A percentile compares a stretch with the other conserved stretches of the same genome.
These are phyloP conservation scores for Conus canariensis DNA, from an alignment of 2,888 invertebrate species.

Conservation along the genomic window DNA sequence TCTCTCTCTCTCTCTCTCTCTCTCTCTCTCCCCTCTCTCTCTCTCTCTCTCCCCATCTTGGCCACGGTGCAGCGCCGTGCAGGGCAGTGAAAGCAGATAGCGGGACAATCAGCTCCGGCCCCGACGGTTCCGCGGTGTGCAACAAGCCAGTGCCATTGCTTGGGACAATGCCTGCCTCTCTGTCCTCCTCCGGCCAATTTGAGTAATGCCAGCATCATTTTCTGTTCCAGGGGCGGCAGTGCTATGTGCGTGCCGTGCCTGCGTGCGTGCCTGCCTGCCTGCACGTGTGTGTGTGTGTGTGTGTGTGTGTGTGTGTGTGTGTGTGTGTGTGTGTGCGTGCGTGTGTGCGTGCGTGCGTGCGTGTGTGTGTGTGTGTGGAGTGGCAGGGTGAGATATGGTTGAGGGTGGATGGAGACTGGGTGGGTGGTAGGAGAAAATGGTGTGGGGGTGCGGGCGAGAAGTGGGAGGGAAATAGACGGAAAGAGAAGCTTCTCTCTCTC, in stretches of 20 bases:
- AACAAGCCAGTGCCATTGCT: neutral
- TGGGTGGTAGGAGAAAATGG: no score
- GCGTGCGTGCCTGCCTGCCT: neutral
- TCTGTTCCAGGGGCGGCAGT: neutral
- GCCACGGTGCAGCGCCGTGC: no score
- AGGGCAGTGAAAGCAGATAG: no score
- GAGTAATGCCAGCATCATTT: conserved; percentile 9
- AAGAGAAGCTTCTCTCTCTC: no score
- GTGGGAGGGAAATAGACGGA: no score
- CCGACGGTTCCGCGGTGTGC: neutral
- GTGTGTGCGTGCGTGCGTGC: no score
- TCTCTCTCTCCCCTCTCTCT: neutral
- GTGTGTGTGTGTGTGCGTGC: neutral
- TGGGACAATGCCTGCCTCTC: neutral
- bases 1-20: neutral
- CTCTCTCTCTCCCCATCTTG: no score
- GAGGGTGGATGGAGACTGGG: no score
- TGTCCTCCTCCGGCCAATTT: neutral
- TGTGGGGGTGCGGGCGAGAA: no score
- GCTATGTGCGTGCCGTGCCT: neutral
- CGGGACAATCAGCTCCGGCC: no score
- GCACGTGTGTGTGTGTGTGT: neutral
- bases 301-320: neutral
- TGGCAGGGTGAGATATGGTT: no score
- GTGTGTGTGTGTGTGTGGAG: no score